Evolutionary conservation across 2,113 vertebrate species (phyloP).

Genomic region (Oryzias melastigma): DNA sequence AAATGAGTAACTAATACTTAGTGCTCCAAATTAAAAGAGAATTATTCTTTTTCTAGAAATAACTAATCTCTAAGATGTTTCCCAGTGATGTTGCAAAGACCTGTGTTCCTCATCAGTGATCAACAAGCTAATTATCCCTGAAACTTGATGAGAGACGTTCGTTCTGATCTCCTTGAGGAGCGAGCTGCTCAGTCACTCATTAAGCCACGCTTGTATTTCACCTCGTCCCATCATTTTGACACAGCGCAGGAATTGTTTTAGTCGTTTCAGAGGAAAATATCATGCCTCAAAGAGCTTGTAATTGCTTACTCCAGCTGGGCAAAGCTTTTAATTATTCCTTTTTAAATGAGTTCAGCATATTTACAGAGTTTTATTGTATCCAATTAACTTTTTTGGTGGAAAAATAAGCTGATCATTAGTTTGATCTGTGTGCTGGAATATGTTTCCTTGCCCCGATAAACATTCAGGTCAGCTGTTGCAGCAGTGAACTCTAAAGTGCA

Average conservation of each 20-base stretch:
- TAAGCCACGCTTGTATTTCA: constrained; percentile 36
- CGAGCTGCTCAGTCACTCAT: constrained; percentile 44
- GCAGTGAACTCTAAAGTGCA: background rate
- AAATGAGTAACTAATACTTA: constrained; percentile 15
- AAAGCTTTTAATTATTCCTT: constrained; percentile 40
- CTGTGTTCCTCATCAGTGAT: constrained; percentile 29
- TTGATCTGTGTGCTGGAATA: background rate
- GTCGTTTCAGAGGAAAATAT: constrained; percentile 49
- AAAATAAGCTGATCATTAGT: background rate
- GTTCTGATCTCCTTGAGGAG: constrained; percentile 43
- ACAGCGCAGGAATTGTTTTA: constrained; percentile 16
- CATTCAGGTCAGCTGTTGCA: background rate
- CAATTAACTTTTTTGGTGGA: constrained; percentile 4
- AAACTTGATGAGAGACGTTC: constrained; percentile 29
- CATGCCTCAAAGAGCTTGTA: constrained; percentile 40
- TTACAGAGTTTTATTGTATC: too few species aligned
- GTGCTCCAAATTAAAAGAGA: constrained; percentile 14
- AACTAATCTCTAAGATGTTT: constrained; percentile 15
- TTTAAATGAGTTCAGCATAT: too few species aligned
- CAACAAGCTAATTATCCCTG: constrained; percentile 46
- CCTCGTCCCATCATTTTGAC: constrained; percentile 43
- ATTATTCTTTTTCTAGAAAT: constrained; percentile 12
- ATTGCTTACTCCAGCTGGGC: constrained; percentile 42
- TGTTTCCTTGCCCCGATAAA: background rate
- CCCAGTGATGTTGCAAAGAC: constrained; percentile 5